Percentiles rank a stretch among this genome's conserved stretches.
phyloP scores from a whole-genome alignment of 2,888 invertebrate species.

The Cheilosia pagana region DNA sequence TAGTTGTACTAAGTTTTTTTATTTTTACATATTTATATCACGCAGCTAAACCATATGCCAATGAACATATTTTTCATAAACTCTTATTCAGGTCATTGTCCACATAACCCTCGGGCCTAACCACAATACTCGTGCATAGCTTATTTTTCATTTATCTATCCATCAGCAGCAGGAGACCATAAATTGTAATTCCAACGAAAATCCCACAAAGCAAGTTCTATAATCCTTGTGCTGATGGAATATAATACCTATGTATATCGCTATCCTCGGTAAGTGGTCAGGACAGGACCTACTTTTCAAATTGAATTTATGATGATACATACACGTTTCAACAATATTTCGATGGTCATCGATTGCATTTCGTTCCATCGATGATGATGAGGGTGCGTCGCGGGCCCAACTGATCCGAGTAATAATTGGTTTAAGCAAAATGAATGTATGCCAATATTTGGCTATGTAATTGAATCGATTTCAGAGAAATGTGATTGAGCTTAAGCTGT shows the following conservation, averaged over 20 bases:
- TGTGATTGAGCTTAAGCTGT: no score
- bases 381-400: background rate
- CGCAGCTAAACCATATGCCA: no score
- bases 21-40: no score
- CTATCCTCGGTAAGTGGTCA: conserved; percentile 10
- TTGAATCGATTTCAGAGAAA: conserved; percentile 26
- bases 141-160: conserved; percentile 41
- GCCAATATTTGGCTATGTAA: background rate
- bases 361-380: background rate
- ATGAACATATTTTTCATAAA: no score
- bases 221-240: conserved; percentile 40
- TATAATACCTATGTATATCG: conserved; percentile 21
- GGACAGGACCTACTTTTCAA: conserved; percentile 45
- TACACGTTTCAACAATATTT: background rate
- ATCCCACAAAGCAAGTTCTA: conserved; percentile 41
- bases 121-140: conserved; percentile 36
- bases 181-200: conserved; percentile 52
- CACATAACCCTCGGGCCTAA: background rate
- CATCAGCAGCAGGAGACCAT: conserved; percentile 50
- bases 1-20: no score
- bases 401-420: background rate
- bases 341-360: conserved; percentile 6
- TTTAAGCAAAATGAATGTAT: background rate
- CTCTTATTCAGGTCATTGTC: background rate
- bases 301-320: conserved; percentile 57